phyloP scores from a whole-genome alignment of 2,113 vertebrate genomes.

The Sorex araneus region DNA sequence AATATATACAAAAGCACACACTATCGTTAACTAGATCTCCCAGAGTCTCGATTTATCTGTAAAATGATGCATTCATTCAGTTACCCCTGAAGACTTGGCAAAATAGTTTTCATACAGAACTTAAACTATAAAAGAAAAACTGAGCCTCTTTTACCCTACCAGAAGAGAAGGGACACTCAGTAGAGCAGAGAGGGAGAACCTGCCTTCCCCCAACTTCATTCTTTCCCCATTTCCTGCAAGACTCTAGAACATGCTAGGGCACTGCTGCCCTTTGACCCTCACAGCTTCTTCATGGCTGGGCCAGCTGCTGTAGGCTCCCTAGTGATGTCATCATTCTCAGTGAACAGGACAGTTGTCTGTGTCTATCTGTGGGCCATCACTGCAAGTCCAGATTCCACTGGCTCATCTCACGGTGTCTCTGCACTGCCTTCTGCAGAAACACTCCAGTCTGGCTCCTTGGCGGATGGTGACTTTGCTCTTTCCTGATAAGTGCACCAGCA shows the following conservation, averaged over 20 bases:
- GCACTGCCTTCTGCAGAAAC: neutral
- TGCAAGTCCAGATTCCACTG: neutral
- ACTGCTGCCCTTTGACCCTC: neutral
- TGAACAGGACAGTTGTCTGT: neutral
- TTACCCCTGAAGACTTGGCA: neutral
- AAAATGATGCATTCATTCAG: slow-evolving; percentile 2
- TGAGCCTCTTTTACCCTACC: neutral
- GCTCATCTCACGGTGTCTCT: neutral
- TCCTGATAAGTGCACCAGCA: slow-evolving; percentile 27
- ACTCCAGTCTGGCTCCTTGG: neutral
- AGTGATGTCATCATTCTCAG: neutral
- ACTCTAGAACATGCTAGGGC: neutral
- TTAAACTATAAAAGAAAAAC: neutral
- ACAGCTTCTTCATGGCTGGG: neutral
- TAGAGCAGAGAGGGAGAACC: neutral
- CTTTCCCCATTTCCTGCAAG: neutral
- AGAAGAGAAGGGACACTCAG: neutral
- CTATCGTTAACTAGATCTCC: neutral
- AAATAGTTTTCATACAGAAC: neutral
- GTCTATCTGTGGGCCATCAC: neutral
- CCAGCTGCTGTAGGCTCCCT: neutral
- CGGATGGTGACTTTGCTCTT: neutral
- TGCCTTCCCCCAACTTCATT: too few species aligned
- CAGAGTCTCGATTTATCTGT: neutral
- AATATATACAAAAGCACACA: neutral